Evolutionary conservation across 2,797 vertebrate species (phyloP).

Genomic region (Galagoides demidoff): DNA sequence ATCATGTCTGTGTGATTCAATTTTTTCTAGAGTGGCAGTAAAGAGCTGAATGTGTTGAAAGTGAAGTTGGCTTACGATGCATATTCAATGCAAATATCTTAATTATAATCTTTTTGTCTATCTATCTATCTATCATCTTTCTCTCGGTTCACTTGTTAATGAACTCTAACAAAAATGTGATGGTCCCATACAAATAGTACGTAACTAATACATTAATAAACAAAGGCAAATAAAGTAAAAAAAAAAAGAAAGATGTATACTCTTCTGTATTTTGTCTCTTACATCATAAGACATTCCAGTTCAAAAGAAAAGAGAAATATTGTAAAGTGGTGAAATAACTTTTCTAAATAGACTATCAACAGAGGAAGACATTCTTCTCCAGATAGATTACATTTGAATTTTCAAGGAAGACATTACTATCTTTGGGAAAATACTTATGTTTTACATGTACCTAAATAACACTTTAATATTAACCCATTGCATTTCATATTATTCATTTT

Average conservation of each 20-base stretch:
- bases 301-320: not conserved
- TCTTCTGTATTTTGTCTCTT: not conserved
- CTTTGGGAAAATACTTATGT: not conserved
- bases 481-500: not conserved
- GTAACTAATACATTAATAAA: not conserved
- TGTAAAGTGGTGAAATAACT: not conserved
- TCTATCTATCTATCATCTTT: too few relatives aligned
- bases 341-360: not conserved
- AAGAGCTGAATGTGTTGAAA: not conserved
- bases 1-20: not conserved
- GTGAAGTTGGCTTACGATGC: not conserved
- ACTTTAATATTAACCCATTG: not conserved
- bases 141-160: not conserved
- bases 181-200: not conserved
- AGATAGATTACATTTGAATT: not conserved
- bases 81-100: not conserved
- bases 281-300: not conserved
- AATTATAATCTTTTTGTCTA: not conserved
- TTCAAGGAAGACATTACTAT: not conserved
- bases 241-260: not conserved
- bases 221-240: not conserved
- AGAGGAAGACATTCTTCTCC: not conserved
- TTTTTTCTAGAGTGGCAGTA: slow-evolving; percentile 42
- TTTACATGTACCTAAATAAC: not conserved
- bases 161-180: not conserved